Percentiles rank a stretch among this genome's conserved stretches.
These are phyloP conservation scores for Romanogobio albipinnatus DNA, from an alignment of 2,113 vertebrate genomes.

Conservation along the genomic window DNA sequence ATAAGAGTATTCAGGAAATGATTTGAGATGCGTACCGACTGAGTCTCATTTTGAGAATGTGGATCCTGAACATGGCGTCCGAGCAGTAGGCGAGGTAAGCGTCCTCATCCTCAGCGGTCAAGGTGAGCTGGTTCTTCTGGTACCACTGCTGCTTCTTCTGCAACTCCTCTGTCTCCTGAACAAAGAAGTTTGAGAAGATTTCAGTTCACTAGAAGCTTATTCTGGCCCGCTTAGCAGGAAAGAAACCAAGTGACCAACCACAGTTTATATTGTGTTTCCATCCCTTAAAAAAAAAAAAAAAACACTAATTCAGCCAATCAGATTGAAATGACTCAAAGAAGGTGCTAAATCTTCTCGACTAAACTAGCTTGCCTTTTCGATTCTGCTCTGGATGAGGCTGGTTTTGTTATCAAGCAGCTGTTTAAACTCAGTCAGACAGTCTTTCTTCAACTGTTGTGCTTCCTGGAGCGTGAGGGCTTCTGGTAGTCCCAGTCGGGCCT, in stretches of 20 bases:
- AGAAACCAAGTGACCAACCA: not conserved
- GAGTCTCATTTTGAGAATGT: slow-evolving; percentile 70
- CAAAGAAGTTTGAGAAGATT: not conserved
- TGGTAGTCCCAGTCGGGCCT: slow-evolving; percentile 64
- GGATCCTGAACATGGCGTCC: slow-evolving; percentile 75
- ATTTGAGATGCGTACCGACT: slow-evolving; percentile 64
- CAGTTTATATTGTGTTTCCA: not conserved
- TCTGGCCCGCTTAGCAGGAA: not conserved
- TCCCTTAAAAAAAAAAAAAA: not conserved
- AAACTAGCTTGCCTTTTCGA: slow-evolving; percentile 72
- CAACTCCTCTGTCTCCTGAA: slow-evolving; percentile 77
- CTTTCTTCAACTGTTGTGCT: slow-evolving; percentile 69
- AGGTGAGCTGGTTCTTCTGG: slow-evolving; percentile 71
- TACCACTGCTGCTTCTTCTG: slow-evolving; percentile 79
- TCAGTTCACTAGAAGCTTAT: not conserved
- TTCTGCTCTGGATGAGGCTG: slow-evolving; percentile 79
- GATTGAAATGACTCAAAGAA: not conserved
- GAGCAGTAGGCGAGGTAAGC: slow-evolving; percentile 72
- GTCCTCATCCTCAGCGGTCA: slow-evolving; percentile 67
- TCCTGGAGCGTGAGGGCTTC: slow-evolving; percentile 66
- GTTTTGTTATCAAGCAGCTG: slow-evolving; percentile 71
- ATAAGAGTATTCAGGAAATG: not conserved
- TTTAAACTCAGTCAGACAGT: slow-evolving; percentile 77
- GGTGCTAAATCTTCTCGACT: not conserved
- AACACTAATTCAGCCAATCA: not conserved